Percentiles rank a stretch among this genome's conserved stretches.
Evolutionary conservation across 1,140 invertebrate species (phyloP).

Genomic region (Diorhabda carinulata): DNA sequence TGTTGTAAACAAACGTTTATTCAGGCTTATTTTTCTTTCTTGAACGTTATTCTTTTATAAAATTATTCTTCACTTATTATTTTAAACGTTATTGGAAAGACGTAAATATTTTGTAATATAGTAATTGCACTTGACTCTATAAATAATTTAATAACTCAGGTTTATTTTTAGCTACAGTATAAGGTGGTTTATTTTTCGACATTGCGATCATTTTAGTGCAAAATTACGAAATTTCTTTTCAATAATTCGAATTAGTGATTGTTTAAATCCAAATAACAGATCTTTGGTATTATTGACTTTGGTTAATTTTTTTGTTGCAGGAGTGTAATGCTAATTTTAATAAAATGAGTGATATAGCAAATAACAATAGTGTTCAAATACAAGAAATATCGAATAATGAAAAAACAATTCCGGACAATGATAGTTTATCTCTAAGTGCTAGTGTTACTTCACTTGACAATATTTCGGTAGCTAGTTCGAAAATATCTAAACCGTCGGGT

Average conservation of each 20-base stretch:
- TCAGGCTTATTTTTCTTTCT: not conserved
- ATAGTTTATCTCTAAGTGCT: slow-evolving; percentile 25
- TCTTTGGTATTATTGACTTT: not conserved
- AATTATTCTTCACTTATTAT: no score
- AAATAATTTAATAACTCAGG: not conserved
- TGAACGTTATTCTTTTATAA: no score
- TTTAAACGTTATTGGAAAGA: not conserved
- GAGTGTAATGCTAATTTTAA: not conserved
- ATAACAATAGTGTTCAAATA: slow-evolving; percentile 13
- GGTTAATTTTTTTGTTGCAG: not conserved
- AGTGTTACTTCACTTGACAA: slow-evolving; percentile 37
- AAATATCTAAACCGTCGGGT: slow-evolving; percentile 48
- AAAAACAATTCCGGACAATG: not conserved
- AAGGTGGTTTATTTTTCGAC: not conserved
- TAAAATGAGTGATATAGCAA: slow-evolving; percentile 4
- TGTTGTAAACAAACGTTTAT: not conserved
- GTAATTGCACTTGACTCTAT: not conserved
- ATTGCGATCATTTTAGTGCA: not conserved
- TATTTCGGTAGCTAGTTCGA: slow-evolving; percentile 26
- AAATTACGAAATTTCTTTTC: not conserved
- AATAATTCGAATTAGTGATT: not conserved
- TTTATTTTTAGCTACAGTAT: not conserved
- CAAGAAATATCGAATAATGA: not conserved
- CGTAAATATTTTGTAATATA: not conserved
- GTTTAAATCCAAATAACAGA: not conserved